A percentile compares a stretch with the other conserved stretches of the same genome.
These are phyloP conservation scores for Asteroscopus sphinx DNA, from an alignment of 2,888 invertebrate genomes.

Conservation along the genomic window DNA sequence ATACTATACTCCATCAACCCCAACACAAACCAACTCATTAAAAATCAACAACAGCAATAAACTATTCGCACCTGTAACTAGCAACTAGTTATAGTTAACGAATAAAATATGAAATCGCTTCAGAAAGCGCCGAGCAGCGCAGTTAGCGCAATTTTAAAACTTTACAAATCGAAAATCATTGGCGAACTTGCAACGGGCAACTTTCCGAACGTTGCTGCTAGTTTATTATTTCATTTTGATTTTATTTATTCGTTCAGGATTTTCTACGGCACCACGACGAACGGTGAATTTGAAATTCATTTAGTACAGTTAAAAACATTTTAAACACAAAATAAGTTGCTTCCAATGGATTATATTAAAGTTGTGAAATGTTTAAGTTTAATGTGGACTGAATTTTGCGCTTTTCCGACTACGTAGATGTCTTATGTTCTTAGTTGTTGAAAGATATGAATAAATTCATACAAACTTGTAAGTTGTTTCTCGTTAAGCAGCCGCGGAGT, in stretches of 20 bases:
- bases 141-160: constrained; percentile 62
- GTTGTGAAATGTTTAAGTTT: constrained; percentile 37
- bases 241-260: constrained; percentile 64
- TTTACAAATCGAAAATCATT: constrained; percentile 62
- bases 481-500: background rate
- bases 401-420: background rate
- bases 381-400: constrained; percentile 7
- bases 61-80: constrained; percentile 52
- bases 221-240: constrained; percentile 67
- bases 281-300: constrained; percentile 57
- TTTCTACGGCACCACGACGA: constrained; percentile 49
- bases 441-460: background rate
- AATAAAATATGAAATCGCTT: constrained; percentile 59
- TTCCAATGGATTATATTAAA: constrained; percentile 31
- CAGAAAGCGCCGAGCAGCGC: constrained; percentile 45
- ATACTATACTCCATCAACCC: background rate
- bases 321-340: constrained; percentile 41
- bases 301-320: constrained; percentile 51
- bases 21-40: constrained; percentile 21
- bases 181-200: constrained; percentile 54
- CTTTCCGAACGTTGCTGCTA: constrained; percentile 48
- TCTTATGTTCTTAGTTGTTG: constrained; percentile 4
- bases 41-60: constrained; percentile 30
- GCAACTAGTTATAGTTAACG: constrained; percentile 52
- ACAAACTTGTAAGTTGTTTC: background rate